phyloP scores from a whole-genome alignment of 2,797 vertebrate species.

The Alcedo atthis region DNA sequence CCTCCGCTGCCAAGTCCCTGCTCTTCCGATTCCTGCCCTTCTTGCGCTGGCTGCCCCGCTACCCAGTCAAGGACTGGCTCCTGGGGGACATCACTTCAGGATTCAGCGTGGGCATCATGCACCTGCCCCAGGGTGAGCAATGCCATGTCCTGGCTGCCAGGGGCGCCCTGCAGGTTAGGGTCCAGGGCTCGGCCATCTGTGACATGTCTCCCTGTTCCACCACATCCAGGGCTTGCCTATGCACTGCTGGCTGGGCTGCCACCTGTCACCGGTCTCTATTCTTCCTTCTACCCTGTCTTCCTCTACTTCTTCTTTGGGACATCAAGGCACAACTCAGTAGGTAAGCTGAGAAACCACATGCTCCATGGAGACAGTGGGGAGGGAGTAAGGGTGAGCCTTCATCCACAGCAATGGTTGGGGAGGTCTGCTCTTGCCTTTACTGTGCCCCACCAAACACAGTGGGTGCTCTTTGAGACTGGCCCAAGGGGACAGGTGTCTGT shows the following conservation, averaged over 20 bases:
- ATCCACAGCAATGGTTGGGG: fast-evolving
- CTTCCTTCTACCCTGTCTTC: constrained; percentile 91
- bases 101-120: constrained; percentile 97
- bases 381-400: background rate
- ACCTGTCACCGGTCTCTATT: constrained; percentile 92
- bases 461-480: background rate
- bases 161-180: fast-evolving
- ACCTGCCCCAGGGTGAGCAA: constrained; percentile 93
- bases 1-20: constrained; percentile 76
- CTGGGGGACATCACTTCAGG: constrained; percentile 90
- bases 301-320: constrained; percentile 95
- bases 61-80: constrained; percentile 91
- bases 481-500: background rate
- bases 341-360: constrained; percentile 50
- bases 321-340: constrained; percentile 91
- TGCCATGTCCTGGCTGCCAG: background rate
- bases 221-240: constrained; percentile 90
- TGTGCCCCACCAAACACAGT: background rate
- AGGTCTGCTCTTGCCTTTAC: background rate
- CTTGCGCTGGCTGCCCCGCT: constrained; percentile 91
- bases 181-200: fast-evolving
- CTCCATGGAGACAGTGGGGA: background rate
- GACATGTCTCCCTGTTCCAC: background rate
- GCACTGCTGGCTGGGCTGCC: constrained; percentile 93
- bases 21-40: constrained; percentile 85